Evolutionary conservation across 2,888 invertebrate species (phyloP).

Genomic region (Aromia moschata): DNA sequence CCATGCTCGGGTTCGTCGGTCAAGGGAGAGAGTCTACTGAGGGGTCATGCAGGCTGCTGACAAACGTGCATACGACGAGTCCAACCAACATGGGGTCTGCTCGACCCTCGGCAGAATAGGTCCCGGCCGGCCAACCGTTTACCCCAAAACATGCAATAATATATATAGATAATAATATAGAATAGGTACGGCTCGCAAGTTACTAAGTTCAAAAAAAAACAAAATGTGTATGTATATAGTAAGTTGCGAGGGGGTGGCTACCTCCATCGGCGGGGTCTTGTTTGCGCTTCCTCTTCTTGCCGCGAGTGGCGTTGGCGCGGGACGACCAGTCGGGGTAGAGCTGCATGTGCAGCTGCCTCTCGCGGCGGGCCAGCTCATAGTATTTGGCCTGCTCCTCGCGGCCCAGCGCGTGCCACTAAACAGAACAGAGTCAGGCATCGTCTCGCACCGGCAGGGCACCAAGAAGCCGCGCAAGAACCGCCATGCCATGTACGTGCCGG

Average conservation of each 20-base stretch:
- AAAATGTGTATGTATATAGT: slow-evolving; percentile 25
- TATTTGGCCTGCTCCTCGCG: slow-evolving; percentile 99
- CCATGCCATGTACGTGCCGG: too few relatives aligned
- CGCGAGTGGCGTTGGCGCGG: slow-evolving; percentile 99
- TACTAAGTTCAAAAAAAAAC: slow-evolving; percentile 37
- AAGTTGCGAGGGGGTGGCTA: slow-evolving; percentile 71
- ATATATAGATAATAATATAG: slow-evolving; percentile 49
- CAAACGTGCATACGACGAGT: slow-evolving; percentile 57
- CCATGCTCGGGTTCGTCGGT: slow-evolving; percentile 32
- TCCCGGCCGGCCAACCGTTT: slow-evolving; percentile 64
- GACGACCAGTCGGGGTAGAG: slow-evolving; percentile 99
- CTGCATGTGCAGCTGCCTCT: slow-evolving; percentile 99
- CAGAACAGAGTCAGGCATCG: slow-evolving; percentile 58
- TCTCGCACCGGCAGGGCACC: slow-evolving; percentile 64
- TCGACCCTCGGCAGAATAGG: slow-evolving; percentile 61
- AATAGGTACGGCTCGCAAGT: slow-evolving; percentile 50
- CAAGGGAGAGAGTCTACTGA: slow-evolving; percentile 35
- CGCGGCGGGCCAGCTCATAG: slow-evolving; percentile 99
- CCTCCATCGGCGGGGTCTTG: slow-evolving; percentile 97
- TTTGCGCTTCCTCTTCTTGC: slow-evolving; percentile 99
- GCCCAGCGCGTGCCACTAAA: slow-evolving; percentile 99
- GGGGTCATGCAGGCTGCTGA: slow-evolving; percentile 53
- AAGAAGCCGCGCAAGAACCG: slow-evolving; percentile 59
- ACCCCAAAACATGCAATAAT: slow-evolving; percentile 59
- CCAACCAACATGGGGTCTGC: slow-evolving; percentile 48